A percentile compares a stretch with the other conserved stretches of the same genome.
phyloP scores from a whole-genome alignment of 2,113 vertebrate genomes.

The Turdus rufiventris region DNA sequence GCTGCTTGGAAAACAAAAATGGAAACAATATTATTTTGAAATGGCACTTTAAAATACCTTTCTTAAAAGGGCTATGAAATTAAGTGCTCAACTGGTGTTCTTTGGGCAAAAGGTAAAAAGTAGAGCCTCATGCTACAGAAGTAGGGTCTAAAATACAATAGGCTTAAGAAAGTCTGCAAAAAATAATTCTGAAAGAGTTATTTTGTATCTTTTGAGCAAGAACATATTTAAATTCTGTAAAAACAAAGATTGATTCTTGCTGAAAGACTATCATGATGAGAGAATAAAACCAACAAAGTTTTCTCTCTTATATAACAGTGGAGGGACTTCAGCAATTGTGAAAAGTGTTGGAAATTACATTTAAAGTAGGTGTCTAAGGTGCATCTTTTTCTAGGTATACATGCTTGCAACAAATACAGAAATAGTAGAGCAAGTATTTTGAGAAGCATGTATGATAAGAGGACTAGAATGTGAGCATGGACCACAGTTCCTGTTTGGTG shows the following conservation, averaged over 20 bases:
- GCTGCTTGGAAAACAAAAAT: rapidly evolving
- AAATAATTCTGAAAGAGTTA: not conserved
- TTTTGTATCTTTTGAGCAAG: not conserved
- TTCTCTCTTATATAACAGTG: not conserved
- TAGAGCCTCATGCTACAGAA: not conserved
- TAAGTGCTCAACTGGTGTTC: not conserved
- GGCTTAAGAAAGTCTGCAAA: not conserved
- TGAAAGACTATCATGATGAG: not conserved
- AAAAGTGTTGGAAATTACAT: not conserved
- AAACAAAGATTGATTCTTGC: not conserved
- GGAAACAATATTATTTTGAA: not conserved
- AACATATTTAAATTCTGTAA: not conserved
- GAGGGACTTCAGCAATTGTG: not conserved
- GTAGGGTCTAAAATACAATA: not conserved
- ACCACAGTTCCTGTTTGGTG: not conserved
- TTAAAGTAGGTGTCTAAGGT: not conserved
- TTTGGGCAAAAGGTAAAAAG: not conserved
- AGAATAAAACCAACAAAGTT: not conserved
- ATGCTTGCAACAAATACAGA: not conserved
- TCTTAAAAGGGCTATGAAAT: not conserved
- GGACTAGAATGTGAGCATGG: not conserved
- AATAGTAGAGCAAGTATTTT: not conserved
- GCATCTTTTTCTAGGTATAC: not conserved
- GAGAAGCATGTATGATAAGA: not conserved
- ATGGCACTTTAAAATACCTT: rapidly evolving